These are phyloP conservation scores for Drosophila neonasuta DNA, from an alignment of 2,888 invertebrate genomes.

Conservation along the genomic window DNA sequence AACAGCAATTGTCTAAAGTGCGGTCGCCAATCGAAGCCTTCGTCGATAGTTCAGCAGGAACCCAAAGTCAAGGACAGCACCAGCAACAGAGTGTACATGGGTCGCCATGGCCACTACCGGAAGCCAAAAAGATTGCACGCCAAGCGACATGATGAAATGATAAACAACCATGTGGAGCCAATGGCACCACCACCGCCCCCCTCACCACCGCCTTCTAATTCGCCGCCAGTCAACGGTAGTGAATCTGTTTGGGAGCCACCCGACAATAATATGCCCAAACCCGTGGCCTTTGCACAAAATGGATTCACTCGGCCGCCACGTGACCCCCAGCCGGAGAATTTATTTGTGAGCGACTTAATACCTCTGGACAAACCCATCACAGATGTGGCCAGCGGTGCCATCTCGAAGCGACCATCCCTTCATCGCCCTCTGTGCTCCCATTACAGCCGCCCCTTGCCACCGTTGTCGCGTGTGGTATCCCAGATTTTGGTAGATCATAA, in stretches of 20 bases:
- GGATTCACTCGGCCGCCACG: conserved; percentile 38
- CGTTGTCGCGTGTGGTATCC: conserved; percentile 47
- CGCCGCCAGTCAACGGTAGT: neutral
- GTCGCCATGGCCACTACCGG: conserved; percentile 38
- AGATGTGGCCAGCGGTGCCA: conserved; percentile 53
- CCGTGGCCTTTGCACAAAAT: conserved; percentile 42
- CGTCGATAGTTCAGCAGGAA: neutral
- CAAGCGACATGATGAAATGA: neutral
- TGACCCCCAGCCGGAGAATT: conserved; percentile 26
- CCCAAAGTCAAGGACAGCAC: conserved; percentile 2
- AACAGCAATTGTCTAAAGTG: conserved; percentile 28
- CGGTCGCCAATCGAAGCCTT: conserved; percentile 5
- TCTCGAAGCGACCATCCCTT: conserved; percentile 45
- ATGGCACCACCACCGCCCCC: conserved; percentile 22
- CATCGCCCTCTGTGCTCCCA: conserved; percentile 27
- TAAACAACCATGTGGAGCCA: neutral
- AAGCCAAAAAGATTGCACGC: conserved; percentile 29
- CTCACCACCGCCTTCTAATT: neutral
- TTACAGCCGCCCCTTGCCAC: conserved; percentile 43
- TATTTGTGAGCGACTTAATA: conserved; percentile 46
- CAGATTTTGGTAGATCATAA: conserved; percentile 17
- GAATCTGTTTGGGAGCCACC: conserved; percentile 40
- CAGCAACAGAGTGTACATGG: conserved; percentile 12
- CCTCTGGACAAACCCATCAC: conserved; percentile 56
- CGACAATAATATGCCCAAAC: conserved; percentile 32